Evolutionary conservation across 2,888 invertebrate genomes (phyloP), one percentile per base, ranked within the genome.

Genomic region (Pediacus dermestoides): DNA sequence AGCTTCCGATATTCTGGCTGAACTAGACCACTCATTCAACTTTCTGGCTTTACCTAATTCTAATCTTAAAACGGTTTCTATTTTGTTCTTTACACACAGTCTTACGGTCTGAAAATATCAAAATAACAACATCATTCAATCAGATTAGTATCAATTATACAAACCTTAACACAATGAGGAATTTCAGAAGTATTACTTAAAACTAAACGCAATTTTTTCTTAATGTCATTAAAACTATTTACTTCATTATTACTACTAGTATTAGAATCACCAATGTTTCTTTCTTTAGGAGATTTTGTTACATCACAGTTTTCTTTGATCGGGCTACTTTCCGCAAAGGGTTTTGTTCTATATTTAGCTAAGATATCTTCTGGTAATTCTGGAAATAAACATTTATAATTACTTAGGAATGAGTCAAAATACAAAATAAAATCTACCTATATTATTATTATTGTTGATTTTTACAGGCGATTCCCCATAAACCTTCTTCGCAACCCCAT

Each of bases 351-450:
- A 71, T 96, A 96, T 70, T 95, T 96, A 25, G 91, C 95, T 51
- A 96, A 75, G 61, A 96, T 96, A 61, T 95, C 93, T 60, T 95
- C 94, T 0, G 88, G 84, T 18, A 81, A 81, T 71, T 92, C 92
- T 60, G 68, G 67, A 53, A 18, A 6, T 18, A 8, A 23, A 23
- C 23, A 23, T 18, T 18, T 6, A 18, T 44, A 22, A 13, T 10
- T 15, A 11, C 10, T 16, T 15, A 8, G 28, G 16, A 23, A 14
- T n/a, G 3, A 32, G 9, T 11, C 3, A 15, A 30, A 4, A 34
- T n/a, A n/a, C n/a, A n/a, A n/a, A n/a, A n/a, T n/a, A n/a, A n/a
- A n/a, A n/a, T n/a, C n/a, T n/a, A 55, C 53, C 53, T 39, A 51
- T 37, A 43, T 42, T 55, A 43, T 42, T 56, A 16, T 37, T 46